phyloP scores from a whole-genome alignment of 2,888 invertebrate species.

The Nasonovia ribisnigri region DNA sequence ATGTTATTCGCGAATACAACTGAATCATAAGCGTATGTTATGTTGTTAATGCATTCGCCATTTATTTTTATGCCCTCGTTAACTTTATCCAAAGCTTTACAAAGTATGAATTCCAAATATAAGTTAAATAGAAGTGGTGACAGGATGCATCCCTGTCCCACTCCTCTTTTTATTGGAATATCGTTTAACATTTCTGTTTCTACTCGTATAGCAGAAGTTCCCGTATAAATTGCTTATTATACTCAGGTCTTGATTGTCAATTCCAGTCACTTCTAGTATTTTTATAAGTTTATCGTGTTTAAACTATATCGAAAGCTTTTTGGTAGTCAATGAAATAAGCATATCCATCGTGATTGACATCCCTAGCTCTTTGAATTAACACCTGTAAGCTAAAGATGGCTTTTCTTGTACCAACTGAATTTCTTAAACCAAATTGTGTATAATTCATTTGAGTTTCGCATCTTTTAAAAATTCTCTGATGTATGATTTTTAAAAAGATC shows the following conservation, averaged over 20 bases:
- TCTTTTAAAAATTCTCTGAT: conserved; percentile 49
- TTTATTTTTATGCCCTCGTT: conserved; percentile 45
- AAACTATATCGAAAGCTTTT: conserved; percentile 68
- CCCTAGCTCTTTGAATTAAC: conserved; percentile 53
- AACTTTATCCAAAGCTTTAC: conserved; percentile 27
- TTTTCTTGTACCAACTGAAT: conserved; percentile 65
- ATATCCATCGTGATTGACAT: conserved; percentile 58
- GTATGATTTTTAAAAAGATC: conserved; percentile 39
- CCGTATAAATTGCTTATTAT: conserved; percentile 64
- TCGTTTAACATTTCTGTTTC: conserved; percentile 48
- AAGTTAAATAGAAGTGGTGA: conserved; percentile 47
- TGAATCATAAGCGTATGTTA: conserved; percentile 49
- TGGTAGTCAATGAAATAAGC: conserved; percentile 59
- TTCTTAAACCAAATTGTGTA: conserved; percentile 67
- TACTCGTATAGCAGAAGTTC: conserved; percentile 36
- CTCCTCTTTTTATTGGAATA: not conserved
- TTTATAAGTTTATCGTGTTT: conserved; percentile 66
- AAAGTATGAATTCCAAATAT: conserved; percentile 34
- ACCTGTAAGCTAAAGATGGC: conserved; percentile 61
- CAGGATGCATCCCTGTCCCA: not conserved
- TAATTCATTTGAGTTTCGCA: conserved; percentile 65
- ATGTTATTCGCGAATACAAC: conserved; percentile 27
- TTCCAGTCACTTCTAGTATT: conserved; percentile 57
- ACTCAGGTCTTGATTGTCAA: conserved; percentile 56
- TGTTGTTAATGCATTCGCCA: conserved; percentile 34